phyloP scores from a whole-genome alignment of 2,113 vertebrate genomes.

The Regulus satrapa region DNA sequence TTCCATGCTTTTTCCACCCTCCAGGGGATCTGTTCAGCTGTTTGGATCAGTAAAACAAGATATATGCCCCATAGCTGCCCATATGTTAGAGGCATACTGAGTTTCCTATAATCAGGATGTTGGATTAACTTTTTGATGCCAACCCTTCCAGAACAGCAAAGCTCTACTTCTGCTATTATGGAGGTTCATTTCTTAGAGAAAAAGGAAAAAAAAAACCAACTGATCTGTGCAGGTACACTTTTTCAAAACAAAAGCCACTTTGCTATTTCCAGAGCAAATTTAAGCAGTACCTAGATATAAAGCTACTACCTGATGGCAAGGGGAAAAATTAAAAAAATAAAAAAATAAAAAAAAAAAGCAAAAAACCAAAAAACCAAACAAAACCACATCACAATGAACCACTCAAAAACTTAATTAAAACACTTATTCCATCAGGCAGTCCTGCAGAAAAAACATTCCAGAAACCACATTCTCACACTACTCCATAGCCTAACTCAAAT shows the following conservation, averaged over 20 bases:
- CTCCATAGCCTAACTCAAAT: neutral
- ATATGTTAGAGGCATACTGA: neutral
- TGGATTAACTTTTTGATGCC: neutral
- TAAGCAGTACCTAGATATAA: neutral
- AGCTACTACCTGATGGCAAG: neutral
- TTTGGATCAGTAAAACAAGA: neutral
- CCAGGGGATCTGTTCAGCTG: neutral
- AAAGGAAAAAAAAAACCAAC: neutral
- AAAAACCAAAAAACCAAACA: neutral
- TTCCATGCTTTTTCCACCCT: neutral
- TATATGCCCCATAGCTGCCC: neutral
- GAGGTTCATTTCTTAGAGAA: neutral
- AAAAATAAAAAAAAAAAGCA: neutral
- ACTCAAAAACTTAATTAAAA: neutral
- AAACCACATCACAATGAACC: neutral
- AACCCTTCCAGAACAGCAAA: neutral
- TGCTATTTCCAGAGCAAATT: neutral
- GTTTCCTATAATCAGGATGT: neutral
- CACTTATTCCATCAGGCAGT: neutral
- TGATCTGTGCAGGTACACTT: accelerated
- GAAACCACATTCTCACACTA: neutral
- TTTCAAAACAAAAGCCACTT: neutral
- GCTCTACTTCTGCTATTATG: neutral
- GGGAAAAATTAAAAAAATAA: neutral
- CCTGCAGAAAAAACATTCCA: neutral